Percentiles rank a stretch among this genome's conserved stretches.
Conservation (phyloP, 2,797 vertebrate genomes). For the Enteromius radiatus region DNA sequence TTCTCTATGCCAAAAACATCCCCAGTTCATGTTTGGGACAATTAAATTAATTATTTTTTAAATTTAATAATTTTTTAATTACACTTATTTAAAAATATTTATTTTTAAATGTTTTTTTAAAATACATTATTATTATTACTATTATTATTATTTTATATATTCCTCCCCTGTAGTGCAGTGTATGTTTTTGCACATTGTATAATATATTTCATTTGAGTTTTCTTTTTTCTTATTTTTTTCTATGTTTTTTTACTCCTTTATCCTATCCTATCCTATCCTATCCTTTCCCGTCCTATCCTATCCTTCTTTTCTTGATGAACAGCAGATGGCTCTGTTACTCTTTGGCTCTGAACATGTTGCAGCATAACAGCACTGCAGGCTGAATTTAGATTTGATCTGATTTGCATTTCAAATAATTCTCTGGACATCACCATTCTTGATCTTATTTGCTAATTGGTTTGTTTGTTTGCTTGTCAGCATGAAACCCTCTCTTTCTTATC, state of each 20-base stretch:
- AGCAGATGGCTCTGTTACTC: constrained; percentile 38
- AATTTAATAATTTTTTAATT: too few species aligned
- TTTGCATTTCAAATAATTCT: constrained; percentile 10
- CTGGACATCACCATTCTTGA: not conserved
- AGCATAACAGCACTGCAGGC: not conserved
- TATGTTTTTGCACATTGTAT: not conserved
- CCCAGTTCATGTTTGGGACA: not conserved
- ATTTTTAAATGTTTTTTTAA: too few species aligned
- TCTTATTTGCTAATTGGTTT: not conserved
- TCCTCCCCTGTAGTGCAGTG: too few species aligned
- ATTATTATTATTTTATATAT: too few species aligned
- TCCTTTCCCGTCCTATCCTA: not conserved
- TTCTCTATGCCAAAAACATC: not conserved
- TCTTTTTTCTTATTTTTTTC: not conserved
- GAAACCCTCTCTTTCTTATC: not conserved
- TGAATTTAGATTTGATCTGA: not conserved
- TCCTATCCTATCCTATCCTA: not conserved
- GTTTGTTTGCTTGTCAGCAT: not conserved
- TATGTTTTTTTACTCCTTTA: not conserved
- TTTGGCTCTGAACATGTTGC: not conserved
- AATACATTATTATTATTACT: too few species aligned
- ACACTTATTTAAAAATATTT: too few species aligned
- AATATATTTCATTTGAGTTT: not conserved
- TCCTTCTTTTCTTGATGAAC: not conserved
- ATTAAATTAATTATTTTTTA: too few species aligned